phyloP scores from a whole-genome alignment of 2,888 invertebrate species.

The Ypsolopha sequella region DNA sequence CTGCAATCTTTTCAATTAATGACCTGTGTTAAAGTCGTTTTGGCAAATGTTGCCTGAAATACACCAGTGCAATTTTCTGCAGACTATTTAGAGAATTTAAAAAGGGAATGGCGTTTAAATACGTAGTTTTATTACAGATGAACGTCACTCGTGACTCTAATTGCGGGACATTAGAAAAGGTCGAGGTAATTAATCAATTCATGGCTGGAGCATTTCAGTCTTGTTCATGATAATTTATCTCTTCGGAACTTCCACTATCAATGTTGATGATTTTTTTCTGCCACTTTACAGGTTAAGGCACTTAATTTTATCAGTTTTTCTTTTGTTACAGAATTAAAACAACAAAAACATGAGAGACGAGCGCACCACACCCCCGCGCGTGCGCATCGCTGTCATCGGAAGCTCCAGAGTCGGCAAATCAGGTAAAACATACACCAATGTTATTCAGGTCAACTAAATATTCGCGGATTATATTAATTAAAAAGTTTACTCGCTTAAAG shows the following conservation, averaged over 20 bases:
- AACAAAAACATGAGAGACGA: slow-evolving; percentile 68
- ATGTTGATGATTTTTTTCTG: too few species aligned
- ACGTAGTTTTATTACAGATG: too few species aligned
- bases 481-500: not conserved
- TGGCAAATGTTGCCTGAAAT: too few species aligned
- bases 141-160: too few species aligned
- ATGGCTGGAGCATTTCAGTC: not conserved
- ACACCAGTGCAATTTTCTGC: too few species aligned
- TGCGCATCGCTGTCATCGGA: slow-evolving; percentile 81
- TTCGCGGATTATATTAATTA: not conserved
- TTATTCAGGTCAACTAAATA: not conserved
- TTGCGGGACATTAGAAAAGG: too few species aligned
- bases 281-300: too few species aligned
- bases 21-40: too few species aligned
- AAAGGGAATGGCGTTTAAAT: too few species aligned
- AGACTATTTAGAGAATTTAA: too few species aligned
- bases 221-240: slow-evolving; percentile 7
- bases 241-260: too few species aligned
- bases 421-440: slow-evolving; percentile 58
- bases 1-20: too few species aligned
- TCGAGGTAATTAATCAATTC: slow-evolving; percentile 5
- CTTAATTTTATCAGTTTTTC: not conserved
- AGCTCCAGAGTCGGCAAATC: slow-evolving; percentile 85
- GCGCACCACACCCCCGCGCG: slow-evolving; percentile 73
- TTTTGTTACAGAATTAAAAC: slow-evolving; percentile 41